Conservation (phyloP, 2,888 invertebrate species). For the Scaptomyza parva region DNA sequence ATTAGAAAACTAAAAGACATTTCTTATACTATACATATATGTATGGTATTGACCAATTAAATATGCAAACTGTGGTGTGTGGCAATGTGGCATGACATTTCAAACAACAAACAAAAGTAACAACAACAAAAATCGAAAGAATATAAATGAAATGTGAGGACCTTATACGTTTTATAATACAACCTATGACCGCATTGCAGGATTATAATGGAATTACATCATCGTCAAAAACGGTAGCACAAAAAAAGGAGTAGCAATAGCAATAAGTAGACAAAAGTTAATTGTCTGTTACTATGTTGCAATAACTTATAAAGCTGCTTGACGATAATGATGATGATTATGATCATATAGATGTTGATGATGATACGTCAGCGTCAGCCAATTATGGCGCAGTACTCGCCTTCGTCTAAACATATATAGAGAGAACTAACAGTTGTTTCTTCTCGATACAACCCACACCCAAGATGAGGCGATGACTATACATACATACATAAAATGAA, state of each 20-base stretch:
- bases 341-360: constrained; percentile 10
- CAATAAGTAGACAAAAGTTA: constrained; percentile 43
- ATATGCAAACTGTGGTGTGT: constrained; percentile 30
- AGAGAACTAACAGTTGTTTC: constrained; percentile 59
- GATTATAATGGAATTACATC: constrained; percentile 60
- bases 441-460: constrained; percentile 69
- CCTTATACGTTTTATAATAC: constrained; percentile 6
- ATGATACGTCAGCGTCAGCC: constrained; percentile 62
- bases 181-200: constrained; percentile 62
- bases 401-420: constrained; percentile 8
- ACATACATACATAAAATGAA: constrained; percentile 14
- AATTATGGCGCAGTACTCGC: constrained; percentile 73
- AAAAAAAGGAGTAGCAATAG: constrained; percentile 15
- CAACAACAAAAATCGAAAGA: neutral
- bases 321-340: constrained; percentile 7
- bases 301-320: constrained; percentile 28
- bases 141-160: constrained; percentile 16
- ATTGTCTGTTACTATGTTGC: constrained; percentile 55
- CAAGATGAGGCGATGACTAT: constrained; percentile 54
- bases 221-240: constrained; percentile 36
- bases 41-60: constrained; percentile 14
- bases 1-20: constrained; percentile 49
- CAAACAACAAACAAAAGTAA: constrained; percentile 9
- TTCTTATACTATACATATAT: constrained; percentile 8
- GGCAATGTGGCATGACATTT: constrained; percentile 24